Conservation (phyloP, 2,113 vertebrate genomes). For the Pagrus major region DNA sequence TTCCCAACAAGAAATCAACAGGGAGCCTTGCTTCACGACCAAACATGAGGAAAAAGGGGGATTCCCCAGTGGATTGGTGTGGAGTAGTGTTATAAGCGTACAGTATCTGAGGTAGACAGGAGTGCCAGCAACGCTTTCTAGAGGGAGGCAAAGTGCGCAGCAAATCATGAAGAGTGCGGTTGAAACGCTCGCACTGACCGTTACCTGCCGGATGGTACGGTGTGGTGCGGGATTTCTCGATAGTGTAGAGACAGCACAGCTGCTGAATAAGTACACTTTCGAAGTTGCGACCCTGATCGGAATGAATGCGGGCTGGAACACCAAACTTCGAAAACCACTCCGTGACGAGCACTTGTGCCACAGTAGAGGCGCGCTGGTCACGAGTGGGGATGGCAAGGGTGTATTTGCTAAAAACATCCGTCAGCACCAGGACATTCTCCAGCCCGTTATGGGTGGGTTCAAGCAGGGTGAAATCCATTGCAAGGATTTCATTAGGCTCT, state of each 20-base stretch:
- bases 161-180: conserved; percentile 15
- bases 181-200: conserved; percentile 35
- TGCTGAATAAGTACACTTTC: conserved; percentile 24
- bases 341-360: neutral
- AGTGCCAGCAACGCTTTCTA: neutral
- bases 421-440: conserved; percentile 27
- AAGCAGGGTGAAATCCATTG: neutral
- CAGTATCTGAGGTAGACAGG: conserved; percentile 7
- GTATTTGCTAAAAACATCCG: conserved; percentile 50
- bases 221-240: conserved; percentile 19
- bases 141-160: neutral
- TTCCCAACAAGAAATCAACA: conserved; percentile 30
- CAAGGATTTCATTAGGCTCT: conserved; percentile 9
- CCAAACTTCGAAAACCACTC: conserved; percentile 32
- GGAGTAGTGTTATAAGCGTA: conserved; percentile 28
- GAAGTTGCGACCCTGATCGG: conserved; percentile 29
- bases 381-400: neutral
- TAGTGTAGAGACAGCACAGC: neutral
- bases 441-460: neutral
- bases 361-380: conserved; percentile 24
- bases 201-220: too few relatives aligned
- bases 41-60: neutral
- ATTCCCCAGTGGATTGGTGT: neutral
- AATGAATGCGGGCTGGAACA: neutral
- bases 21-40: conserved; percentile 20